These are phyloP conservation scores for Pararge aegeria DNA, from an alignment of 1,140 invertebrate genomes.

Conservation along the genomic window DNA sequence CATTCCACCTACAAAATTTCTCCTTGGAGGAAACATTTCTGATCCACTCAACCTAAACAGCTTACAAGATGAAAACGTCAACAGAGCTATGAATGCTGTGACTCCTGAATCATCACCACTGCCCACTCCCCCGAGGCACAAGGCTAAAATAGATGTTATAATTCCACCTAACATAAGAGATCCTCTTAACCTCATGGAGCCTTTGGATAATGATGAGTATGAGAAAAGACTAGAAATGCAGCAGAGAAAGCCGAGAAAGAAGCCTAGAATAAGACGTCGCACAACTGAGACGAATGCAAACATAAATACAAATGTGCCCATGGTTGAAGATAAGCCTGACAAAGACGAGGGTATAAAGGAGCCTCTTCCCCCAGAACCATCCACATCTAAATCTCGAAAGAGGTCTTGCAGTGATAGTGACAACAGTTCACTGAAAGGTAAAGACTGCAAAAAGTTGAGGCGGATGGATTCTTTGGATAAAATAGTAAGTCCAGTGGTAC, in stretches of 20 bases:
- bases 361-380: slow-evolving; percentile 57
- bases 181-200: slow-evolving; percentile 92
- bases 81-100: slow-evolving; percentile 91
- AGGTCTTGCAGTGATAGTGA: slow-evolving; percentile 75
- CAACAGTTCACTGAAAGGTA: slow-evolving; percentile 67
- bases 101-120: slow-evolving; percentile 94
- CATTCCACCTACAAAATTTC: slow-evolving; percentile 94
- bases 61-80: slow-evolving; percentile 93
- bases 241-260: slow-evolving; percentile 83
- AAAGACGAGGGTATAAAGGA: slow-evolving; percentile 59
- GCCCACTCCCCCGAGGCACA: slow-evolving; percentile 90
- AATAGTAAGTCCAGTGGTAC: slow-evolving; percentile 95
- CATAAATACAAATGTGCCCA: slow-evolving; percentile 11
- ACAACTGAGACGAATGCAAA: slow-evolving; percentile 77
- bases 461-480: slow-evolving; percentile 89
- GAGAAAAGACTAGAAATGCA: slow-evolving; percentile 85
- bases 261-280: slow-evolving; percentile 80
- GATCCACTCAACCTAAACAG: slow-evolving; percentile 97
- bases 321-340: slow-evolving; percentile 42
- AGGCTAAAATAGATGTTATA: slow-evolving; percentile 92
- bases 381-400: slow-evolving; percentile 66
- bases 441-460: slow-evolving; percentile 82
- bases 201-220: slow-evolving; percentile 90
- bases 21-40: slow-evolving; percentile 96
- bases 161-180: slow-evolving; percentile 96